Evolutionary conservation across 2,888 invertebrate species (phyloP).

Genomic region (Ochropacha duplaris): DNA sequence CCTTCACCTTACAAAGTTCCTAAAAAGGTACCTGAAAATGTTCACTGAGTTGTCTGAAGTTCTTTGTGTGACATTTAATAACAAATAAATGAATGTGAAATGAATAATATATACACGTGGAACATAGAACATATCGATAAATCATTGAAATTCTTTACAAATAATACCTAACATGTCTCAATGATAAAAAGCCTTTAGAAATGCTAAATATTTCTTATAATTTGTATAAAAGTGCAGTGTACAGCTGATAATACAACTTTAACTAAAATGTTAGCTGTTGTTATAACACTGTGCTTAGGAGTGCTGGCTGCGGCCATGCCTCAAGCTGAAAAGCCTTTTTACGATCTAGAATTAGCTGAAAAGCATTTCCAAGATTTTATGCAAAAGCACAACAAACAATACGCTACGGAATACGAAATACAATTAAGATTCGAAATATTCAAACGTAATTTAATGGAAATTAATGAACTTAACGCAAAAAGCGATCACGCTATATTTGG

Average conservation of each 20-base stretch:
- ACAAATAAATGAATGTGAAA: no score
- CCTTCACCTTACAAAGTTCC: no score
- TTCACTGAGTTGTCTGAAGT: no score
- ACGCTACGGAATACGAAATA: neutral
- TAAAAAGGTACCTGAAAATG: no score
- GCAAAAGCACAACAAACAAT: neutral
- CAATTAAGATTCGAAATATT: conserved; percentile 5
- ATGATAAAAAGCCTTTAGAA: neutral
- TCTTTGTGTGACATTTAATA: no score
- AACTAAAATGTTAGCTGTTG: neutral
- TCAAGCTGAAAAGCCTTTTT: neutral
- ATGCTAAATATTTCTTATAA: neutral
- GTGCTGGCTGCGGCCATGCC: neutral
- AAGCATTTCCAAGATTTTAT: conserved; percentile 2
- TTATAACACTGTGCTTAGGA: neutral
- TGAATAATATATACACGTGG: no score
- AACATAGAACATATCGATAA: no score
- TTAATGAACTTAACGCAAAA: neutral
- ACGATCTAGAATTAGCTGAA: neutral
- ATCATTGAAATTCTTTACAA: no score
- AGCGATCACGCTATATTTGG: conserved; percentile 4
- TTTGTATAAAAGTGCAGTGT: neutral
- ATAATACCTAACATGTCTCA: no score
- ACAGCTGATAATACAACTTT: neutral
- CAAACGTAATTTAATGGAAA: conserved; percentile 2